These are phyloP conservation scores for Eleutherodactylus coqui DNA, from an alignment of 2,797 vertebrate species.

Conservation along the genomic window DNA sequence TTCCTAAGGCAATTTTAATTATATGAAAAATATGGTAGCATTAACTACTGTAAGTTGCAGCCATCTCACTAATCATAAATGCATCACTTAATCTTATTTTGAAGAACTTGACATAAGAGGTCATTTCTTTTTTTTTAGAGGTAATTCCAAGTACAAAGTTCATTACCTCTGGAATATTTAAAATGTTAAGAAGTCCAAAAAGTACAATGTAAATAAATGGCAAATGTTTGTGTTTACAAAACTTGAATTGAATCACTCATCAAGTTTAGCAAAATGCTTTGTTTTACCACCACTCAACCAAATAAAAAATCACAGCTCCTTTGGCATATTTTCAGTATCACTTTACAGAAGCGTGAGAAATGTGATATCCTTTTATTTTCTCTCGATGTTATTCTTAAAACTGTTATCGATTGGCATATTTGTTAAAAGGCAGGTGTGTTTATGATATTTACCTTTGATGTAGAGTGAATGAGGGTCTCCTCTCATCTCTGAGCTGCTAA, in stretches of 20 bases:
- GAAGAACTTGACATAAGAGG: no score
- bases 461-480: conserved; percentile 25
- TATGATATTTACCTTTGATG: conserved; percentile 31
- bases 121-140: no score
- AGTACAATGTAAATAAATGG: background rate
- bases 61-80: no score
- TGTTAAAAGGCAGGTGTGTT: conserved; percentile 46
- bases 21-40: no score
- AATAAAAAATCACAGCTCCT: conserved; percentile 17
- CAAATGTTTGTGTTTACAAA: background rate
- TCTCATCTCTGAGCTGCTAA: conserved; percentile 16
- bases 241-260: conserved; percentile 24
- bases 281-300: conserved; percentile 26
- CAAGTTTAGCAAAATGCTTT: conserved; percentile 7
- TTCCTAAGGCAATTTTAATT: no score
- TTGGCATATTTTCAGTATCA: conserved; percentile 44
- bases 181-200: background rate
- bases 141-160: no score
- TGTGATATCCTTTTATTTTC: conserved; percentile 51
- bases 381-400: conserved; percentile 46
- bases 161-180: no score
- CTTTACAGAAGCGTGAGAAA: conserved; percentile 39
- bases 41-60: no score
- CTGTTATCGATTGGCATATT: conserved; percentile 31
- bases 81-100: no score